These are phyloP conservation scores for Pycnonotus jocosus DNA, from an alignment of 2,113 vertebrate genomes.

Conservation along the genomic window DNA sequence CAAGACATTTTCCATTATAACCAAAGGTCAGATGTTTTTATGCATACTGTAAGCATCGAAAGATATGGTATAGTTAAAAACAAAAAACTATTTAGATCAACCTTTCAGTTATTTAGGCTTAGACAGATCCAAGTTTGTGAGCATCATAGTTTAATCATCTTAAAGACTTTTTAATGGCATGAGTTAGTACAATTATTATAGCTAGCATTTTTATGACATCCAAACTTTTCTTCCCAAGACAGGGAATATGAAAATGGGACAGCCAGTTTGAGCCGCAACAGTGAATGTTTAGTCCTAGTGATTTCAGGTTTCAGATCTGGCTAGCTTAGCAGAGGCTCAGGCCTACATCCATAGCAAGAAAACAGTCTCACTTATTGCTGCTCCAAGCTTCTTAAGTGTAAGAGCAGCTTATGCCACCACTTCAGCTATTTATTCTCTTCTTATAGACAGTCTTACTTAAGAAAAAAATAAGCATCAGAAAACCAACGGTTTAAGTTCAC, in stretches of 20 bases:
- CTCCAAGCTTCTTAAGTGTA: neutral
- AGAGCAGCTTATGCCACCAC: neutral
- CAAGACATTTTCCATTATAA: neutral
- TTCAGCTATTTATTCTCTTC: neutral
- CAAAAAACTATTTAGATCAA: neutral
- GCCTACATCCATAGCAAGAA: neutral
- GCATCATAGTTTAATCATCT: neutral
- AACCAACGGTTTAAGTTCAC: neutral
- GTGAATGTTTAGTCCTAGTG: neutral
- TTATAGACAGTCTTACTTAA: neutral
- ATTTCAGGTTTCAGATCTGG: neutral
- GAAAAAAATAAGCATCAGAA: neutral
- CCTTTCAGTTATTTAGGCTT: neutral
- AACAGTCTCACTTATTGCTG: neutral
- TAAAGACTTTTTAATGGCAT: neutral
- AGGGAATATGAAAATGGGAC: neutral
- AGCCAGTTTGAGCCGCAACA: neutral
- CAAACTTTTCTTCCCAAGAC: neutral
- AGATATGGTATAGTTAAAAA: neutral
- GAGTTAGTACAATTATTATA: neutral
- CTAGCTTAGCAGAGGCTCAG: neutral
- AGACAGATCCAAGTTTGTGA: neutral
- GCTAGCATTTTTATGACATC: neutral
- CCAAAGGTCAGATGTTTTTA: neutral
- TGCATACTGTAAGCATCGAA: neutral